These are phyloP conservation scores for Avahi laniger DNA, from an alignment of 2,797 vertebrate species.

Conservation along the genomic window DNA sequence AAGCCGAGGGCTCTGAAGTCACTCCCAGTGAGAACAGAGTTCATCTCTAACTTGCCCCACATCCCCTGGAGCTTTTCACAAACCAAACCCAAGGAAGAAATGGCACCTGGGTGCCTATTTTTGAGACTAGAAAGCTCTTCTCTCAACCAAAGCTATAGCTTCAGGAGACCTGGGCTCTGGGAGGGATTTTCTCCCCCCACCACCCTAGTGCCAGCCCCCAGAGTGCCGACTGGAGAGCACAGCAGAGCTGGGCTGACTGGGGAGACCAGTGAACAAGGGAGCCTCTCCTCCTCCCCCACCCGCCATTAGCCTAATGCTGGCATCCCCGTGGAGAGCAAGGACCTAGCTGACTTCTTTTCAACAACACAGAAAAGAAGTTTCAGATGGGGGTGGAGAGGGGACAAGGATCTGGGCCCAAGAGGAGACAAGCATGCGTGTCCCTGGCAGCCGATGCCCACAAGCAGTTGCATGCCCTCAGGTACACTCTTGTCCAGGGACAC, in stretches of 20 bases:
- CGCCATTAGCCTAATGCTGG: not conserved
- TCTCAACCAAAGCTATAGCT: not conserved
- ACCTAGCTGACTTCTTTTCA: slow-evolving; percentile 11
- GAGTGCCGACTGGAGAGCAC: not conserved
- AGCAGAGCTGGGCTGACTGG: not conserved
- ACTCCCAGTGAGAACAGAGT: slow-evolving; percentile 11
- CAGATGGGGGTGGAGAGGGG: not conserved
- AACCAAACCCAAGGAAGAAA: not conserved
- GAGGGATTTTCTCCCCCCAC: not conserved
- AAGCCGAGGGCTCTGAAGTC: not conserved
- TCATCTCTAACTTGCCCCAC: slow-evolving; percentile 24
- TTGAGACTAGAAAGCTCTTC: not conserved
- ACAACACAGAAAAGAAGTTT: slow-evolving; percentile 38
- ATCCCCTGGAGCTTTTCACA: not conserved
- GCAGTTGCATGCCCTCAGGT: not conserved
- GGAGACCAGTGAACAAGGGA: not conserved
- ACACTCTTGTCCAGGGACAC: not conserved
- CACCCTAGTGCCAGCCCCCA: not conserved
- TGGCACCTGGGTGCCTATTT: not conserved
- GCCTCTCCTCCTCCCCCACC: not conserved
- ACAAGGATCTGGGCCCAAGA: not conserved
- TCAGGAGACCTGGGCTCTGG: not conserved
- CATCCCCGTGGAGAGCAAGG: not conserved
- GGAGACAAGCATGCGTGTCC: not conserved
- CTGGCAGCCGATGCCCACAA: not conserved